Conservation (phyloP, 1,140 invertebrate genomes). For the Pachyrhynchus sulphureomaculatus region DNA sequence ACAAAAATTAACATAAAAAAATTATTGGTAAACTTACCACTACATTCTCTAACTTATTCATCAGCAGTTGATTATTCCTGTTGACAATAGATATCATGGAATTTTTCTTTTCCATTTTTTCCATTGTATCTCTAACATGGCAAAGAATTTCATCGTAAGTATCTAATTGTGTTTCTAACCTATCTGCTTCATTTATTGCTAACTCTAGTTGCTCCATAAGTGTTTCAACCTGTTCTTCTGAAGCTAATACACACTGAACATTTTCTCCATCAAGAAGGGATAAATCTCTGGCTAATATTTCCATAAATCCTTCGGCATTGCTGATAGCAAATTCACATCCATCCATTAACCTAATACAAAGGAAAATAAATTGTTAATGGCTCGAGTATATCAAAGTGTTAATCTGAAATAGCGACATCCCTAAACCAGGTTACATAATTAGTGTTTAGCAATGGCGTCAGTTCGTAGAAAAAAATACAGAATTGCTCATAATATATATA, state of each 20-base stretch:
- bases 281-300: slow-evolving; percentile 77
- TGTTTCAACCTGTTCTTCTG: slow-evolving; percentile 71
- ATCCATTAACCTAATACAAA: slow-evolving; percentile 66
- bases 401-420: too few relatives aligned
- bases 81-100: slow-evolving; percentile 83
- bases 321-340: slow-evolving; percentile 79
- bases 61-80: slow-evolving; percentile 77
- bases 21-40: too few relatives aligned
- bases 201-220: slow-evolving; percentile 84
- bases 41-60: slow-evolving; percentile 77
- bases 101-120: slow-evolving; percentile 92
- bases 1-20: too few relatives aligned
- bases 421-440: too few relatives aligned
- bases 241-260: slow-evolving; percentile 49
- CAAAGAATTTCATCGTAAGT: slow-evolving; percentile 78
- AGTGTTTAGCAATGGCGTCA: too few relatives aligned
- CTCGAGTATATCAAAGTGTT: too few relatives aligned
- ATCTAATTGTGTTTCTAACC: slow-evolving; percentile 72
- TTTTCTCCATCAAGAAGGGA: slow-evolving; percentile 79
- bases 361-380: too few relatives aligned
- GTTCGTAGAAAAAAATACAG: too few relatives aligned
- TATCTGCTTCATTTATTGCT: slow-evolving; percentile 75
- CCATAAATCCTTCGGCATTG: slow-evolving; percentile 85
- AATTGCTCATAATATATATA: too few relatives aligned
- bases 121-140: slow-evolving; percentile 81